Evolutionary conservation across 2,888 invertebrate genomes (phyloP).

Genomic region (Gastracanthus pulcherrimus): DNA sequence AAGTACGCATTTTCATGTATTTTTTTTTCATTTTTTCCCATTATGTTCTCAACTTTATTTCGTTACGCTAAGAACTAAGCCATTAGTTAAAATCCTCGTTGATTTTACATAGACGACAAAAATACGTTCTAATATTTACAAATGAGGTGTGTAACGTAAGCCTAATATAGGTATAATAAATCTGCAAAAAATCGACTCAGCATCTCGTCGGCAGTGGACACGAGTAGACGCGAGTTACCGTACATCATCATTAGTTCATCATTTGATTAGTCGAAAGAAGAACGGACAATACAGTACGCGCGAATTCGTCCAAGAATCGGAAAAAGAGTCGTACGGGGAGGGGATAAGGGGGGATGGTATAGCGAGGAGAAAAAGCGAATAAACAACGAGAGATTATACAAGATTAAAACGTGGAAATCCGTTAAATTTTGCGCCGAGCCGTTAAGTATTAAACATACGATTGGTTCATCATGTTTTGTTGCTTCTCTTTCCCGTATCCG

Average conservation of each 20-base stretch:
- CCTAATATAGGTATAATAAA: conserved; percentile 66
- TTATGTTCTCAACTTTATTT: conserved; percentile 71
- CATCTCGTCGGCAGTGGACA: conserved; percentile 59
- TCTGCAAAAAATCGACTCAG: conserved; percentile 60
- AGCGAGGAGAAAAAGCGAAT: conserved; percentile 44
- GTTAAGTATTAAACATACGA: neutral
- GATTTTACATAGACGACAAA: conserved; percentile 76
- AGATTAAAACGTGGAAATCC: conserved; percentile 33
- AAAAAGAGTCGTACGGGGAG: neutral
- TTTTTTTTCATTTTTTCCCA: conserved; percentile 61
- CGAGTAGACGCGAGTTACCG: conserved; percentile 47
- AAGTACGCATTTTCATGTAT: conserved; percentile 34
- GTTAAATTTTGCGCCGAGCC: conserved; percentile 22
- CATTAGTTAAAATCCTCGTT: conserved; percentile 75
- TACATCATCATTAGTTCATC: conserved; percentile 15
- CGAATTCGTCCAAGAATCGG: conserved; percentile 12
- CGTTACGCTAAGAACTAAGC: conserved; percentile 74
- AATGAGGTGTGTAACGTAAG: conserved; percentile 76
- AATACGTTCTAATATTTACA: conserved; percentile 77
- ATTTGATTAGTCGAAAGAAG: conserved; percentile 35
- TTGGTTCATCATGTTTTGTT: neutral
- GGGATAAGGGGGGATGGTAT: neutral
- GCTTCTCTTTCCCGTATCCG: conserved; percentile 47
- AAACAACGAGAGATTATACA: conserved; percentile 41
- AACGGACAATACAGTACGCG: neutral